Percentiles rank a stretch among this genome's conserved stretches.
These are phyloP conservation scores for Tetranychus urticae DNA, from an alignment of 1,140 invertebrate species.

Conservation along the genomic window DNA sequence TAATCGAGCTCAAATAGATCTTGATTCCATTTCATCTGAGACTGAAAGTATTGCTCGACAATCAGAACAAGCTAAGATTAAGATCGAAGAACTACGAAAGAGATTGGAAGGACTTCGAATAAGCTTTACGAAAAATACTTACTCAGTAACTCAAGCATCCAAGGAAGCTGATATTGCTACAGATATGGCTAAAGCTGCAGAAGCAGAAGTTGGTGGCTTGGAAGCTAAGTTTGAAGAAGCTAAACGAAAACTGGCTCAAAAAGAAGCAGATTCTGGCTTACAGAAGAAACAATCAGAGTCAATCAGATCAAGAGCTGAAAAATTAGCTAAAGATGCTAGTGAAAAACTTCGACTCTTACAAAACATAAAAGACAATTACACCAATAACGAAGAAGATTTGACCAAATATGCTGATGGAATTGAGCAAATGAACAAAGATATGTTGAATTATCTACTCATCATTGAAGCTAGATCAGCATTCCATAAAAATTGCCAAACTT, in stretches of 20 bases:
- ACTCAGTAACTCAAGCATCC: constrained; percentile 31
- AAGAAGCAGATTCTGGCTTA: constrained; percentile 32
- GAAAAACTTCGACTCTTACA: constrained; percentile 45
- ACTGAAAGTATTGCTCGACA: constrained; percentile 44
- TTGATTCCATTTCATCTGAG: constrained; percentile 40
- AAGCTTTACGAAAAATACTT: constrained; percentile 46
- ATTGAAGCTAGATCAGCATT: constrained; percentile 24
- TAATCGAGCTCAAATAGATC: constrained; percentile 40
- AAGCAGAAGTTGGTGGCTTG: constrained; percentile 23
- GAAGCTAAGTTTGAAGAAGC: constrained; percentile 33
- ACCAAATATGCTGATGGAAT: constrained; percentile 21
- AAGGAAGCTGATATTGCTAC: constrained; percentile 28
- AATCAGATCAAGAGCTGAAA: constrained; percentile 43
- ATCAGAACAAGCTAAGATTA: constrained; percentile 39
- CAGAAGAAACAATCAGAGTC: constrained; percentile 43
- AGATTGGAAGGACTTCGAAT: constrained; percentile 43
- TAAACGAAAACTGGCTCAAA: constrained; percentile 30
- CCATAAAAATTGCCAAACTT: constrained; percentile 23
- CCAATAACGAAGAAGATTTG: constrained; percentile 23
- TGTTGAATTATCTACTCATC: constrained; percentile 23
- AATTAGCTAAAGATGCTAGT: constrained; percentile 44
- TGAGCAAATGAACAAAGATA: constrained; percentile 22
- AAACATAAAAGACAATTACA: constrained; percentile 29
- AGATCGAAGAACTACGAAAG: constrained; percentile 37
- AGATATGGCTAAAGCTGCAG: constrained; percentile 29